These are phyloP conservation scores for Cyanocitta stelleri DNA, from an alignment of 2,113 vertebrate genomes.

Conservation along the genomic window DNA sequence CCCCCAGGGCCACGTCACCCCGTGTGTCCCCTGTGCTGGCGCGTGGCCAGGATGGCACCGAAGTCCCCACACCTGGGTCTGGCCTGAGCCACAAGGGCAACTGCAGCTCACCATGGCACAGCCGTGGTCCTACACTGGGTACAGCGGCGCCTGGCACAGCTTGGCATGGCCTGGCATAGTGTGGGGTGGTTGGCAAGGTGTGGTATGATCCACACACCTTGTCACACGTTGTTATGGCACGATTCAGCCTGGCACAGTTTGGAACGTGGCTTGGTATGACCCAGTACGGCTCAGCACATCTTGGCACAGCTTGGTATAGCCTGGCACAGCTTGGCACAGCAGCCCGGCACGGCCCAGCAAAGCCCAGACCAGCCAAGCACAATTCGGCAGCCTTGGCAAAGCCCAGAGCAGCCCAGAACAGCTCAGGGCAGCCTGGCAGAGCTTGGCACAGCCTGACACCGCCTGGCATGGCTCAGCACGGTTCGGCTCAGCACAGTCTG, in stretches of 20 bases:
- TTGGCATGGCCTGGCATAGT: background rate
- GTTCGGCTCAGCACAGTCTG: fast-evolving
- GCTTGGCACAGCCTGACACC: background rate
- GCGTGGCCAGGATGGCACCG: fast-evolving
- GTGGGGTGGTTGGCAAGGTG: background rate
- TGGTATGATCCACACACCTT: fast-evolving
- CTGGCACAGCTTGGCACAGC: background rate
- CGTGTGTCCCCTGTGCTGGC: background rate
- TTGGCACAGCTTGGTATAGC: fast-evolving
- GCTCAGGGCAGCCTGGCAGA: background rate
- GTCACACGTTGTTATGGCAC: background rate
- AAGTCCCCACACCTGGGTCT: background rate
- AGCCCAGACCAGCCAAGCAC: too few species aligned
- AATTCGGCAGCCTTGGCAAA: background rate
- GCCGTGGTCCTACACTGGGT: fast-evolving
- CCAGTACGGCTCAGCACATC: background rate
- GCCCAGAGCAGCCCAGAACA: background rate
- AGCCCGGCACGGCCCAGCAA: background rate
- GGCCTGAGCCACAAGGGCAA: background rate
- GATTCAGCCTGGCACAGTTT: fast-evolving
- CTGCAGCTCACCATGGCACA: background rate
- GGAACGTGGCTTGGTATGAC: fast-evolving
- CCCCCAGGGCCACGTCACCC: background rate
- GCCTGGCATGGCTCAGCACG: background rate
- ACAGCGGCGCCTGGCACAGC: background rate